Evolutionary conservation across 2,888 invertebrate species (phyloP).

Genomic region (Cheilosia vulpina): DNA sequence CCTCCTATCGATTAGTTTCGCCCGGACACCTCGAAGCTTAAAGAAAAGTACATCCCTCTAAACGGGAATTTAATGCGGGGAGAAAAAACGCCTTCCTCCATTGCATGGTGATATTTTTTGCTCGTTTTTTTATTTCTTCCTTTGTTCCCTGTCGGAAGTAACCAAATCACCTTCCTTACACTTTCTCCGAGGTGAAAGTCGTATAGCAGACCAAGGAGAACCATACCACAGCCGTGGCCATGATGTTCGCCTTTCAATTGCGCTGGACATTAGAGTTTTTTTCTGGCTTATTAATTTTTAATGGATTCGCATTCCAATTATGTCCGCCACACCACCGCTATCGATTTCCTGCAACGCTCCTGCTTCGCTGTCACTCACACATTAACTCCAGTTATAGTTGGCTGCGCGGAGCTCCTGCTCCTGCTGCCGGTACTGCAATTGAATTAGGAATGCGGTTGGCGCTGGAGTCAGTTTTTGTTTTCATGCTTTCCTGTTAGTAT

Average conservation of each 20-base stretch:
- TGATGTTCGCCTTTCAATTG: conserved; percentile 55
- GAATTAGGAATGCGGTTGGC: conserved; percentile 44
- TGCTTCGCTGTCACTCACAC: conserved; percentile 22
- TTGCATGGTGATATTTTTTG: conserved; percentile 29
- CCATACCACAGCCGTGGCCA: conserved; percentile 19
- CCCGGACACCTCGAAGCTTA: conserved; percentile 14
- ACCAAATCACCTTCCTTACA: conserved; percentile 31
- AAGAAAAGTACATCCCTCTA: conserved; percentile 29
- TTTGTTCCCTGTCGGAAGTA: conserved; percentile 52
- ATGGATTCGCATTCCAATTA: conserved; percentile 67
- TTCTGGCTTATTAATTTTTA: conserved; percentile 71
- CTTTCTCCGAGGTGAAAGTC: conserved; percentile 21
- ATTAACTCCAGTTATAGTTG: background rate
- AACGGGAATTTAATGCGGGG: conserved; percentile 23
- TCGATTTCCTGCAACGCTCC: conserved; percentile 50
- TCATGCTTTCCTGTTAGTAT: conserved; percentile 13
- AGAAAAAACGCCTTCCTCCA: conserved; percentile 34
- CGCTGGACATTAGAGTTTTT: conserved; percentile 50
- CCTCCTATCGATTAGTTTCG: conserved; percentile 50
- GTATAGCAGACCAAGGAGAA: background rate
- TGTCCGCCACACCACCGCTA: conserved; percentile 28
- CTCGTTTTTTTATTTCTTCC: conserved; percentile 20
- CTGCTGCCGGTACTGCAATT: conserved; percentile 20
- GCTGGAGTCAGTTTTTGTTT: conserved; percentile 17
- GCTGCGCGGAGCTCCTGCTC: background rate